Evolutionary conservation across 1,140 invertebrate genomes (phyloP).

Genomic region (Lethocerus indicus): DNA sequence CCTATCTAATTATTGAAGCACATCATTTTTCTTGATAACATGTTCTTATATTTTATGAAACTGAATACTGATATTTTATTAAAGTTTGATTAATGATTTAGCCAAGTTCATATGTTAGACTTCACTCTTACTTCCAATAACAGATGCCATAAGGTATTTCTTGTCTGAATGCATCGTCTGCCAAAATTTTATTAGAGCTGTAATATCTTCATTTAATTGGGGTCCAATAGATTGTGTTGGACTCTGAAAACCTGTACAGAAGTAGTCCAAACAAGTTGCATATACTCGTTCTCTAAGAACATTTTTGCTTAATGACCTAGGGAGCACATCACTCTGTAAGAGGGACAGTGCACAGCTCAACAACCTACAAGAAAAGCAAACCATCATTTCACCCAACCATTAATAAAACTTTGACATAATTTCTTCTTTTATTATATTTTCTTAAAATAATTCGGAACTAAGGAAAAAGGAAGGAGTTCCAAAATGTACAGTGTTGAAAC

Average conservation of each 20-base stretch:
- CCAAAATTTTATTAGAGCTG: constrained; percentile 86
- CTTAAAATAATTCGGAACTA: no score
- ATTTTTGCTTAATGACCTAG: constrained; percentile 74
- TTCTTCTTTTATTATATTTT: no score
- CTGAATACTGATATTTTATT: no score
- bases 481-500: no score
- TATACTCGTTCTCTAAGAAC: constrained; percentile 90
- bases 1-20: no score
- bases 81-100: no score
- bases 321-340: constrained; percentile 82
- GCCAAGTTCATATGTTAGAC: no score
- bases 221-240: constrained; percentile 63
- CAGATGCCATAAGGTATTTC: constrained; percentile 78
- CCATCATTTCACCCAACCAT: background rate
- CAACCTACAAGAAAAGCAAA: constrained; percentile 42
- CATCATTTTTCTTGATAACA: no score
- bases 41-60: no score
- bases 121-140: constrained; percentile 38
- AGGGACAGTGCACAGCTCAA: constrained; percentile 81
- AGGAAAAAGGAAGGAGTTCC: no score
- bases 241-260: constrained; percentile 67
- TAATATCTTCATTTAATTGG: constrained; percentile 75
- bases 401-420: background rate
- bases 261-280: constrained; percentile 87
- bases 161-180: constrained; percentile 91